Evolutionary conservation across 2,797 vertebrate genomes (phyloP).

Genomic region (Schizothorax lantsangensis): DNA sequence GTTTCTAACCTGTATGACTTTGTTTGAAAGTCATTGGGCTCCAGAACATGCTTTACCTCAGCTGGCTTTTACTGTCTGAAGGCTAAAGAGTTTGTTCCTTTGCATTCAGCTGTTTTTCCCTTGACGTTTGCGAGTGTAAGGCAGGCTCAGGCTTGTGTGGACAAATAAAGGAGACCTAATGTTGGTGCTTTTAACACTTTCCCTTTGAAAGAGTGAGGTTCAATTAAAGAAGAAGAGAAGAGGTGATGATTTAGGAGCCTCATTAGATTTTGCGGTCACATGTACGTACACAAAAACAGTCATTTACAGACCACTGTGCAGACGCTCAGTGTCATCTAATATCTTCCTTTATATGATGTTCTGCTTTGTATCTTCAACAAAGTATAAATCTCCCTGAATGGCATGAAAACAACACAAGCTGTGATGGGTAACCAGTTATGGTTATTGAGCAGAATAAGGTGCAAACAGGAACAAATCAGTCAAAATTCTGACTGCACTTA

Average conservation of each 20-base stretch:
- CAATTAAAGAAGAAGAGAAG: conserved; percentile 33
- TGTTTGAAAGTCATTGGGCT: background rate
- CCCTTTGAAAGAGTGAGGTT: conserved; percentile 28
- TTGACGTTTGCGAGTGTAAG: background rate
- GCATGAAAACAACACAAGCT: conserved; percentile 1
- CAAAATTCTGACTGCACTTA: no score
- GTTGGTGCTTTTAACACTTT: conserved; percentile 21
- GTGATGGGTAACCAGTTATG: background rate
- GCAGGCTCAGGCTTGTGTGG: conserved; percentile 18
- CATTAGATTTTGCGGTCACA: conserved; percentile 18
- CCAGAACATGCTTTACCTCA: background rate
- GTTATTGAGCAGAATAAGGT: background rate
- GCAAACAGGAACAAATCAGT: background rate
- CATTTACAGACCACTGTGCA: background rate
- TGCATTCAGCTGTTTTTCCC: conserved; percentile 9
- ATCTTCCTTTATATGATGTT: background rate
- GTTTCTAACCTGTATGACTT: background rate
- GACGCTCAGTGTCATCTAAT: background rate
- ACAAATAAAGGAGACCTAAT: conserved; percentile 23
- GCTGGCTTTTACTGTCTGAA: conserved; percentile 7
- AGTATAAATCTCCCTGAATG: background rate
- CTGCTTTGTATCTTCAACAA: background rate
- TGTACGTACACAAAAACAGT: conserved; percentile 7
- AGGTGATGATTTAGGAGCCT: conserved; percentile 28
- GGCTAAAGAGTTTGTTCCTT: conserved; percentile 16